These are phyloP conservation scores for Urosaurus nigricauda DNA, from an alignment of 2,797 vertebrate species.

Conservation along the genomic window DNA sequence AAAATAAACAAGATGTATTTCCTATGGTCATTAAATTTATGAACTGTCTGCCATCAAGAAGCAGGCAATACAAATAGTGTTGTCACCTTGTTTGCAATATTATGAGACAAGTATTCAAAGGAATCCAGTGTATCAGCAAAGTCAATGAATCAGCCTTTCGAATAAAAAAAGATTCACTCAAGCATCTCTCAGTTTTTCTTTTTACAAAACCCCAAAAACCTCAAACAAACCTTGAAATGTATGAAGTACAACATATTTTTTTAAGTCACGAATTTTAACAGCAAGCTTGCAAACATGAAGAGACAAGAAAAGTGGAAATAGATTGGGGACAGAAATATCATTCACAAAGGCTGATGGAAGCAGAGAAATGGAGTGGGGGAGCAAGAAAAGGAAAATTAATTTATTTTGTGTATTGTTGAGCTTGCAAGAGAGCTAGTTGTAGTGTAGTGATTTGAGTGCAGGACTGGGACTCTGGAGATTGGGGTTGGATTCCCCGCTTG, in stretches of 20 bases:
- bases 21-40: neutral
- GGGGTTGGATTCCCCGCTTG: no score
- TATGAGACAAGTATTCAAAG: neutral
- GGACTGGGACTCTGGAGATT: no score
- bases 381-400: neutral
- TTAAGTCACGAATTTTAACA: no score
- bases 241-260: no score
- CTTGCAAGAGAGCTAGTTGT: neutral
- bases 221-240: no score
- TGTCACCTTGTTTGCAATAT: neutral
- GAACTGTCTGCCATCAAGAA: neutral
- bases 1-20: neutral
- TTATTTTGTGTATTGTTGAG: neutral
- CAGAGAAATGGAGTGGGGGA: neutral
- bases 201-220: no score
- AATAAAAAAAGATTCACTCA: slow-evolving; percentile 6
- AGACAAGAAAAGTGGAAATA: neutral
- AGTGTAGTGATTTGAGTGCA: no score
- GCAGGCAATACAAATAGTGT: neutral
- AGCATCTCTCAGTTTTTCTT: neutral
- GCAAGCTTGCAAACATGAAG: neutral
- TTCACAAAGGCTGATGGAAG: neutral
- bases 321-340: neutral
- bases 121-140: neutral
- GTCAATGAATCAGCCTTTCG: slow-evolving; percentile 13